Evolutionary conservation across 2,888 invertebrate genomes (phyloP).

Genomic region (Acanthosoma haemorrhoidale): DNA sequence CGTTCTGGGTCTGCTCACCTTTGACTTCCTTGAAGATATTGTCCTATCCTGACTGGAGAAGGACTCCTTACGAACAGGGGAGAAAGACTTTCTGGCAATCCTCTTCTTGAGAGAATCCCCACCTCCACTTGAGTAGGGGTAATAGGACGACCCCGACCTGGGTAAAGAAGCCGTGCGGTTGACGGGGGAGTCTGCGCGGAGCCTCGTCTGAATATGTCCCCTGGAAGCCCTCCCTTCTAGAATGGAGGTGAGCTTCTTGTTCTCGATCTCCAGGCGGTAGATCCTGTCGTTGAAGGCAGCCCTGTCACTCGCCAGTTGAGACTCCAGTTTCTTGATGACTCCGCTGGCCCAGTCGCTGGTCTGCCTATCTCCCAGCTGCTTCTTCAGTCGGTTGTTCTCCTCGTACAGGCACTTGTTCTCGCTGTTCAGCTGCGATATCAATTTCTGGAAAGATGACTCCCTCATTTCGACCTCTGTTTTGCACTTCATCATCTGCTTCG

Average conservation of each 20-base stretch:
- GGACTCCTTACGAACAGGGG: background rate
- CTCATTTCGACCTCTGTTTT: background rate
- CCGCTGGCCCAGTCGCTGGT: background rate
- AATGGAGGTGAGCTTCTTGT: conserved; percentile 12
- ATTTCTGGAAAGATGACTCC: background rate
- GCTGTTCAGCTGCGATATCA: conserved; percentile 4
- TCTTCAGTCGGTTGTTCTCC: background rate
- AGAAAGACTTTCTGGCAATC: background rate
- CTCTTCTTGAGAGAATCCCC: background rate
- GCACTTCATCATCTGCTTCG: background rate
- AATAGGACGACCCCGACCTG: background rate
- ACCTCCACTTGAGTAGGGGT: background rate
- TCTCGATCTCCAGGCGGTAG: conserved; percentile 16
- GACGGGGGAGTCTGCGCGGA: background rate
- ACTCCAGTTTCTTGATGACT: background rate
- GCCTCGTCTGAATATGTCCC: background rate
- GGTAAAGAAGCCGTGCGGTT: background rate
- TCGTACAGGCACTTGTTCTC: conserved; percentile 6
- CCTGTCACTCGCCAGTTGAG: background rate
- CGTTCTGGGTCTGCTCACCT: background rate
- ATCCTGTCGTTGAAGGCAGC: background rate
- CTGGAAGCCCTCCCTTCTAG: background rate
- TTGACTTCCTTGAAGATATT: background rate
- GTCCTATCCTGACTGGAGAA: background rate
- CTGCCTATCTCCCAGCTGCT: background rate